These are phyloP conservation scores for Thalassarche chlororhynchos DNA, from an alignment of 2,113 vertebrate genomes.

Conservation along the genomic window DNA sequence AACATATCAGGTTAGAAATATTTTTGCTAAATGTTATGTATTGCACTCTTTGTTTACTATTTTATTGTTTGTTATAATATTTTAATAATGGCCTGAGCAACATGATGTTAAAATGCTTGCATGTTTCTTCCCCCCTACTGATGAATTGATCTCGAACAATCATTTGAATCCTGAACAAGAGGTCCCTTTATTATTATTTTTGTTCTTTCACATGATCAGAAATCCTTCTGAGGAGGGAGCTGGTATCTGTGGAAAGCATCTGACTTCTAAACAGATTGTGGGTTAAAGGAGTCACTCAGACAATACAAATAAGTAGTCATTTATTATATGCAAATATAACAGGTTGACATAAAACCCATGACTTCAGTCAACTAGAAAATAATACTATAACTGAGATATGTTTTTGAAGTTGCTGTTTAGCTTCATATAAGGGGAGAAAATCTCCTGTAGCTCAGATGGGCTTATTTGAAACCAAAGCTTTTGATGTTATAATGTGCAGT, in stretches of 20 bases:
- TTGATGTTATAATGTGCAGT: slow-evolving; percentile 71
- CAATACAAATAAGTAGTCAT: slow-evolving; percentile 46
- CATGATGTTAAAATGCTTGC: not conserved
- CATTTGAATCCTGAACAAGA: not conserved
- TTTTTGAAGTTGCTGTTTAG: slow-evolving; percentile 66
- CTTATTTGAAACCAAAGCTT: slow-evolving; percentile 63
- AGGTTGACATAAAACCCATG: slow-evolving; percentile 34
- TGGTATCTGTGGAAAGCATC: slow-evolving; percentile 27
- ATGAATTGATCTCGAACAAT: not conserved
- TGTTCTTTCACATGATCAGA: slow-evolving; percentile 13
- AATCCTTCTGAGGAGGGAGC: not conserved
- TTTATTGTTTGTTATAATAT: not conserved
- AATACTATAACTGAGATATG: slow-evolving; percentile 45
- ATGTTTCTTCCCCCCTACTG: not conserved
- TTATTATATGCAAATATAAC: slow-evolving; percentile 65
- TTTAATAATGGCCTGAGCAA: not conserved
- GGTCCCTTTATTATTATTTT: not conserved
- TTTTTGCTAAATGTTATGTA: not conserved
- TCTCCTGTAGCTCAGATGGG: slow-evolving; percentile 58
- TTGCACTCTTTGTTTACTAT: not conserved
- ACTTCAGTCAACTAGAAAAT: slow-evolving; percentile 63
- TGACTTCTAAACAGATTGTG: slow-evolving; percentile 36
- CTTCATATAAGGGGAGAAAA: slow-evolving; percentile 56
- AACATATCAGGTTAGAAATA: not conserved
- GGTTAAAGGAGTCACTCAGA: slow-evolving; percentile 4